These are phyloP conservation scores for Drosophila saltans DNA, from an alignment of 1,140 invertebrate genomes.

Conservation along the genomic window DNA sequence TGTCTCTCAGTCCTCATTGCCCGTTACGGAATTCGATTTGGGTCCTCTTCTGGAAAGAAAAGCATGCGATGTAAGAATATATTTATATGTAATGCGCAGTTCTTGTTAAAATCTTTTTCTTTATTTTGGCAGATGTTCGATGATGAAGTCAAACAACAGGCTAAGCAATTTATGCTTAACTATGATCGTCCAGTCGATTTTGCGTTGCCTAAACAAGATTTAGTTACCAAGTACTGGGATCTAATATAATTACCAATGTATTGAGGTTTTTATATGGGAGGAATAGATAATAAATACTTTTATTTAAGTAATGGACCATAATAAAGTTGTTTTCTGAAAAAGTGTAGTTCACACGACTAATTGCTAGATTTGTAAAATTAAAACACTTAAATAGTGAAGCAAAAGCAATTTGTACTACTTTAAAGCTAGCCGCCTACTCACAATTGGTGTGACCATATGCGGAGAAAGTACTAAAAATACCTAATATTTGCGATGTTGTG, in stretches of 20 bases:
- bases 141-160: constrained; percentile 86
- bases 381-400: too few species aligned
- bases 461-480: neutral
- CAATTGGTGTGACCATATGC: neutral
- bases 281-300: too few species aligned
- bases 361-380: too few species aligned
- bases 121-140: constrained; percentile 85
- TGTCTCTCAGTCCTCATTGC: constrained; percentile 86
- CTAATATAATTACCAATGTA: constrained; percentile 31
- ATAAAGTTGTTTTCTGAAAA: too few species aligned
- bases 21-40: constrained; percentile 88
- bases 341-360: too few species aligned
- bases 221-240: constrained; percentile 61
- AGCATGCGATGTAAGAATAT: constrained; percentile 84
- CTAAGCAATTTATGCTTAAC: constrained; percentile 86
- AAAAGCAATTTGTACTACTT: neutral
- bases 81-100: neutral
- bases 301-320: too few species aligned
- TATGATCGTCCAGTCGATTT: constrained; percentile 85
- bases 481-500: neutral
- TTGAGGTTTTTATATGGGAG: too few species aligned
- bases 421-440: neutral
- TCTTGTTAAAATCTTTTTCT: constrained; percentile 47
- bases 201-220: constrained; percentile 49
- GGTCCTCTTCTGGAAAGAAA: constrained; percentile 86